These are phyloP conservation scores for Platycercus adscitus DNA, from an alignment of 2,113 vertebrate species.

Conservation along the genomic window DNA sequence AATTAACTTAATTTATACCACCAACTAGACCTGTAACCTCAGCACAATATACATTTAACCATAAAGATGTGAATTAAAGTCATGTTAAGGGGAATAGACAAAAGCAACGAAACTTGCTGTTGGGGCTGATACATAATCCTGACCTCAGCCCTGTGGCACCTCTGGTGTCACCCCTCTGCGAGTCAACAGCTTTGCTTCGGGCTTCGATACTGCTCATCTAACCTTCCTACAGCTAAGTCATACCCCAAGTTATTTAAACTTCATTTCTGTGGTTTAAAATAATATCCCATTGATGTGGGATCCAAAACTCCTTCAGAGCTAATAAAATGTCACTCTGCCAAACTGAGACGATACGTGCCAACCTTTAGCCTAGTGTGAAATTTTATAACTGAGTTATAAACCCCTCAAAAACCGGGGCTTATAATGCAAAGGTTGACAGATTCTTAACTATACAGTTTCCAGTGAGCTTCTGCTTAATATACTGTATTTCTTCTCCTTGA, in stretches of 20 bases:
- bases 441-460: slow-evolving; percentile 78
- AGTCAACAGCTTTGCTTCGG: not conserved
- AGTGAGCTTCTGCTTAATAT: slow-evolving; percentile 78
- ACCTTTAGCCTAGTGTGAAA: slow-evolving; percentile 75
- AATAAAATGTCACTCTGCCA: slow-evolving; percentile 74
- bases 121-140: not conserved
- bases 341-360: slow-evolving; percentile 69
- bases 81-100: slow-evolving; percentile 3
- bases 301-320: slow-evolving; percentile 75
- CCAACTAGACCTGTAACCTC: slow-evolving; percentile 54
- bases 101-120: not conserved
- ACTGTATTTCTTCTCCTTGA: slow-evolving; percentile 80
- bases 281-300: slow-evolving; percentile 67
- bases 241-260: slow-evolving; percentile 68
- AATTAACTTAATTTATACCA: slow-evolving; percentile 76
- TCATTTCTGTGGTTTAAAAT: slow-evolving; percentile 73
- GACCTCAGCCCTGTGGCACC: not conserved
- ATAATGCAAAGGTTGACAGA: slow-evolving; percentile 79
- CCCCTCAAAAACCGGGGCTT: slow-evolving; percentile 72
- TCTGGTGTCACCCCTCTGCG: not conserved
- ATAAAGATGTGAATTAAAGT: slow-evolving; percentile 60
- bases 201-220: not conserved
- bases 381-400: slow-evolving; percentile 81
- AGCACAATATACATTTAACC: slow-evolving; percentile 43
- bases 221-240: slow-evolving; percentile 58